A percentile compares a stretch with the other conserved stretches of the same genome.
phyloP scores from a whole-genome alignment of 2,888 invertebrate species.

The Megaustenia siamemsis region DNA sequence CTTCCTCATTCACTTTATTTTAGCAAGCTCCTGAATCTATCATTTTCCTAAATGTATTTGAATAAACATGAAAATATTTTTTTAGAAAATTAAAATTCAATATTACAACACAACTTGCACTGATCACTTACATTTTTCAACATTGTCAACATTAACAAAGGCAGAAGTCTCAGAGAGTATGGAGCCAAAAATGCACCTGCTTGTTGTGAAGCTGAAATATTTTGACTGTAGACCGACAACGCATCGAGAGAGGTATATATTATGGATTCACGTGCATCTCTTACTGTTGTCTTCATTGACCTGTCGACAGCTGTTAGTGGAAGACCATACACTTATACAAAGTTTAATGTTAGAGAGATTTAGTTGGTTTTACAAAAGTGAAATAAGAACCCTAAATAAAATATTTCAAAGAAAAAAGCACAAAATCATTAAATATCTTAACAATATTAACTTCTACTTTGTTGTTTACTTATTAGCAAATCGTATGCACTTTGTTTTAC shows the following conservation, averaged over 20 bases:
- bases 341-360: not conserved
- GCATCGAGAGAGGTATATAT: slow-evolving; percentile 96
- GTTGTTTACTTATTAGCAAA: too few species aligned
- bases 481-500: too few species aligned
- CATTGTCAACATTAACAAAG: slow-evolving; percentile 92
- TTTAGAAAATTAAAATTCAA: not conserved
- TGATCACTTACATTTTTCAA: not conserved
- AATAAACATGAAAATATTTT: not conserved
- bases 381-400: not conserved
- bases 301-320: slow-evolving; percentile 89
- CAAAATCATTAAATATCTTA: not conserved
- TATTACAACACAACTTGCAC: not conserved
- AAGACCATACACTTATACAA: not conserved
- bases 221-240: slow-evolving; percentile 86
- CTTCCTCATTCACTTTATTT: too few species aligned
- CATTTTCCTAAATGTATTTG: not conserved
- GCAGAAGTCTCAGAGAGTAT: slow-evolving; percentile 88
- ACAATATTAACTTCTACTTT: too few species aligned
- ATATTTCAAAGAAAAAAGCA: not conserved
- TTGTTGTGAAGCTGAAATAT: slow-evolving; percentile 81
- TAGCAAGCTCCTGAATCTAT: too few species aligned
- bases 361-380: not conserved
- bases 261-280: slow-evolving; percentile 97
- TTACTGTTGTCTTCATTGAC: slow-evolving; percentile 89
- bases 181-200: slow-evolving; percentile 87